phyloP scores from a whole-genome alignment of 2,797 vertebrate species.

The Momotus momota region DNA sequence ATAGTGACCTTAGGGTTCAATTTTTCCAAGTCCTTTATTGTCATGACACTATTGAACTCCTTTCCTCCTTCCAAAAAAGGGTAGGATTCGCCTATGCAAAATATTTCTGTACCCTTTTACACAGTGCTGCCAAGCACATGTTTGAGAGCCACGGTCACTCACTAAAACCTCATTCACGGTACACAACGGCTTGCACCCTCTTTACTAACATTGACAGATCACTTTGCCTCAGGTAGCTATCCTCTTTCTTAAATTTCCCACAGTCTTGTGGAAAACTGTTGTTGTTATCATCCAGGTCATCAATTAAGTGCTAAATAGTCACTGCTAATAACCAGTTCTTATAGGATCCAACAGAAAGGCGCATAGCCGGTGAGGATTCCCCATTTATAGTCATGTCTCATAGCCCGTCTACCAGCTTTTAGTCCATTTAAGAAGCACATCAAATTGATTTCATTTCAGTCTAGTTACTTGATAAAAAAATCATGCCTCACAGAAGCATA shows the following conservation, averaged over 20 bases:
- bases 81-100: neutral
- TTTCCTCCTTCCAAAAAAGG: neutral
- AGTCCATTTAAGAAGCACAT: conserved; percentile 42
- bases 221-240: neutral
- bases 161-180: neutral
- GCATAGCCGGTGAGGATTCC: neutral
- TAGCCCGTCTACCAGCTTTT: conserved; percentile 12
- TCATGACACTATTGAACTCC: neutral
- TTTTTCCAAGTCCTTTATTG: neutral
- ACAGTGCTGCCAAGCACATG: neutral
- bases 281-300: neutral
- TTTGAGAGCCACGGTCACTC: neutral
- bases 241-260: neutral
- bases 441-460: conserved; percentile 61
- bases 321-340: neutral
- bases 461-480: conserved; percentile 54
- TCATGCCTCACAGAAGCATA: conserved; percentile 28
- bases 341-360: neutral
- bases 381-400: conserved; percentile 24
- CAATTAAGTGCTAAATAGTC: neutral
- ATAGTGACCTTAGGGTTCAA: neutral
- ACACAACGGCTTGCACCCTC: neutral
- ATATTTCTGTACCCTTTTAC: neutral
- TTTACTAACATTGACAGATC: neutral
- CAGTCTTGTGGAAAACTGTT: neutral